A percentile compares a stretch with the other conserved stretches of the same genome.
These are phyloP conservation scores for Crotophaga sulcirostris DNA, from an alignment of 2,113 vertebrate genomes.

Conservation along the genomic window DNA sequence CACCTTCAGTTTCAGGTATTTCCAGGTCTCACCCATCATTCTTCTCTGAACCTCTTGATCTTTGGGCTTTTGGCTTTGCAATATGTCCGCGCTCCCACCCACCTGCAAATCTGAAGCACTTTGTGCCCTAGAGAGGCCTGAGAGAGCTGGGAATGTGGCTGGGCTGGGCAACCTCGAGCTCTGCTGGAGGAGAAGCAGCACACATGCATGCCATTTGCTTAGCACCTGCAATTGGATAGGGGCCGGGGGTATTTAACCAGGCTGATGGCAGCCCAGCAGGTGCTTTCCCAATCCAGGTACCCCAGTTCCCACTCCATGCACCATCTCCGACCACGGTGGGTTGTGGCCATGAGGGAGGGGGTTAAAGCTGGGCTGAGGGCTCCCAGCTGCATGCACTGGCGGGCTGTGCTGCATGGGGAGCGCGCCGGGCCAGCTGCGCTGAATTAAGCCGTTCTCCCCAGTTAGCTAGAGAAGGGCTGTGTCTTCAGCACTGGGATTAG, in stretches of 20 bases:
- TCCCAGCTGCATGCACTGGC: constrained; percentile 30
- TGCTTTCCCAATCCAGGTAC: accelerated
- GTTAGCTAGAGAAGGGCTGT: constrained; percentile 12
- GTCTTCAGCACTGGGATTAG: constrained; percentile 24
- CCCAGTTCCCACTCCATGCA: accelerated
- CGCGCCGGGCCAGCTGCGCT: background rate
- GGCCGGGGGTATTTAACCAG: background rate
- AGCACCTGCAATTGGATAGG: background rate
- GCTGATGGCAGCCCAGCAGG: background rate
- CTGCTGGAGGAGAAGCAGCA: background rate
- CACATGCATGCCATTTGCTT: accelerated
- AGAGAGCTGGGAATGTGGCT: accelerated
- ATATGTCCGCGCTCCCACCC: accelerated
- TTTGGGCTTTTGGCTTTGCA: background rate
- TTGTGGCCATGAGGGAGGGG: background rate
- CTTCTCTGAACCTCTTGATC: background rate
- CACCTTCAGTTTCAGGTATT: background rate
- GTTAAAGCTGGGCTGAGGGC: background rate
- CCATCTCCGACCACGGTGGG: accelerated
- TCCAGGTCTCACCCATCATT: background rate
- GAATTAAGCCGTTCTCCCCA: background rate
- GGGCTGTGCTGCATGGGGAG: background rate
- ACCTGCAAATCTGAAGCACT: background rate
- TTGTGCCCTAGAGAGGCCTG: background rate
- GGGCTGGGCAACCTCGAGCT: background rate